Evolutionary conservation across 1,140 invertebrate genomes (phyloP), one percentile per base, ranked within the genome.

Genomic region (Lasaia peninsularis): DNA sequence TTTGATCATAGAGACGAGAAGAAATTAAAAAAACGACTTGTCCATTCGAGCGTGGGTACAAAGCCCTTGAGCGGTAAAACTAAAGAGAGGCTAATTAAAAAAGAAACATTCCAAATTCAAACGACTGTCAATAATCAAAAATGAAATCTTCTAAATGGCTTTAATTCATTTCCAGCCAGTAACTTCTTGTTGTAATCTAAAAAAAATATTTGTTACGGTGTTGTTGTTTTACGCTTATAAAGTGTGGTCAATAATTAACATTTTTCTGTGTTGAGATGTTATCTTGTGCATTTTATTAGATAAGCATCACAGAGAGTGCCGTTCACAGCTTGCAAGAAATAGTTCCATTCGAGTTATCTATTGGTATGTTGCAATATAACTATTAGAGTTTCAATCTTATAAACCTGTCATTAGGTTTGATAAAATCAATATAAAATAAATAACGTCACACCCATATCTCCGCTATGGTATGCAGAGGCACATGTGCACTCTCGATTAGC

Each of bases 1-100:
- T 65, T 53, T 58, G 78, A 74, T 63, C 58, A 51, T 57, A 52
- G 58, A 60, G 51, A 62, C 65, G 61, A 61, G 63, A 54, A 62
- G 63, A 73, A 73, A 71, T 77, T 73, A 75, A 78, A 78, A n/a
- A 76, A 78, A 75, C 60, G 56, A 63, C 57, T 56, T 69, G 72
- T 62, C 65, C 75, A 73, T 73, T 71, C 73, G 72, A 71, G 76
- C 80, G 78, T 79, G 67, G 78, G 73, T 66, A 62, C 77, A 74
- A 75, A 75, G 75, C 67, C 62, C 67, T 69, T 73, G 70, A 74
- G 73, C 77, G 71, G 77, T 58, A 73, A 71, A 79, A 75, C 71
- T 65, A 65, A 67, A 69, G 67, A 64, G 35, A 53, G 52, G 52
- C 60, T 65, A 62, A 65, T 69, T 65, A 66, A 65, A 67, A 66